Conservation (phyloP, 2,797 vertebrate species). For the Xenops minutus region DNA sequence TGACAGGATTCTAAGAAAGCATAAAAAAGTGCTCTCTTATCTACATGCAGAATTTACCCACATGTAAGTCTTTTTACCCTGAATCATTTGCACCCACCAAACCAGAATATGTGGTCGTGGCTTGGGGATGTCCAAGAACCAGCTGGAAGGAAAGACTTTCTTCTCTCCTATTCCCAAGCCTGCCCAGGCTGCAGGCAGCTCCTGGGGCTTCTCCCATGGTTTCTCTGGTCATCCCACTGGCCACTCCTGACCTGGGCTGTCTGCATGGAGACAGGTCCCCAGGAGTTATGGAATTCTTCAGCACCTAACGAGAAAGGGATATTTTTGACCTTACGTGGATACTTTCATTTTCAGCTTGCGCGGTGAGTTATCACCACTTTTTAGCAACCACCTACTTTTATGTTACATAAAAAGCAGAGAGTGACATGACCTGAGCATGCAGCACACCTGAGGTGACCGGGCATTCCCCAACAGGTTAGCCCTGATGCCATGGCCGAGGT, state of each 20-base stretch:
- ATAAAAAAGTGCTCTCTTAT: background rate
- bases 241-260: background rate
- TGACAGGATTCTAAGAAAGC: background rate
- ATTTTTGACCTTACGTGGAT: accelerated
- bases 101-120: accelerated
- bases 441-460: background rate
- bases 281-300: accelerated
- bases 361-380: accelerated
- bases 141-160: background rate
- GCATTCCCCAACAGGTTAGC: background rate
- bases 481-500: background rate
- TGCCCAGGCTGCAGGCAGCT: background rate
- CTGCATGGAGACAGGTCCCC: accelerated
- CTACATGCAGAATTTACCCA: background rate
- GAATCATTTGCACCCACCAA: background rate
- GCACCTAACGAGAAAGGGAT: background rate
- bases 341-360: background rate
- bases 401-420: background rate
- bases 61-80: background rate
- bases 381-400: background rate
- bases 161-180: background rate
- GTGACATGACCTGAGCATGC: accelerated
- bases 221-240: background rate
- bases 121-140: background rate
- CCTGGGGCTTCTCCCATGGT: background rate